phyloP scores from a whole-genome alignment of 2,888 invertebrate genomes.

The Hemithea aestivaria region DNA sequence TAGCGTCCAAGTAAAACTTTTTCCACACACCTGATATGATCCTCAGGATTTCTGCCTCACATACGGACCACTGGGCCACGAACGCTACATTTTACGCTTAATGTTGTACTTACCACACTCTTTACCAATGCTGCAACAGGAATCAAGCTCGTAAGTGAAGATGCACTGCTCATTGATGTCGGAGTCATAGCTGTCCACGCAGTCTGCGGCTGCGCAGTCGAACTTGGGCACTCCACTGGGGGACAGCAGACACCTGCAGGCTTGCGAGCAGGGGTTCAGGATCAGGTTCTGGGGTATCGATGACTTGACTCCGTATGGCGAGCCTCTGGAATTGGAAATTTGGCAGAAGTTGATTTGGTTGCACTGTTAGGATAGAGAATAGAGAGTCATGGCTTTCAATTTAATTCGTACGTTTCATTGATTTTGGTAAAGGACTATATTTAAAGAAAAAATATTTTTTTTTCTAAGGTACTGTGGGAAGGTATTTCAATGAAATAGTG shows the following conservation, averaged over 20 bases:
- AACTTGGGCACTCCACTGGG: constrained; percentile 43
- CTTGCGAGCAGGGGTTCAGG: constrained; percentile 59
- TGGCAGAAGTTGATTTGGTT: too few species aligned
- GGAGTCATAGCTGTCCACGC: constrained; percentile 54
- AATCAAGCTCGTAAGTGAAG: constrained; percentile 52
- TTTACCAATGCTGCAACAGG: constrained; percentile 60
- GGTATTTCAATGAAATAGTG: too few species aligned
- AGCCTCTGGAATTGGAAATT: constrained; percentile 50
- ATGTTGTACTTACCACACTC: constrained; percentile 65
- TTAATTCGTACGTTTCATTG: too few species aligned
- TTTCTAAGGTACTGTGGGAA: too few species aligned
- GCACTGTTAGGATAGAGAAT: too few species aligned
- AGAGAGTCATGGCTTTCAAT: too few species aligned
- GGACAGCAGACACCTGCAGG: constrained; percentile 51
- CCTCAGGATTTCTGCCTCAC: too few species aligned
- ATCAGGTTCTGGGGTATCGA: constrained; percentile 53
- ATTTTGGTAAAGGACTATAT: too few species aligned
- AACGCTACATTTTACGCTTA: too few species aligned
- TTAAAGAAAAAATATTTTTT: too few species aligned
- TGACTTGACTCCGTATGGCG: constrained; percentile 44
- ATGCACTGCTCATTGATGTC: constrained; percentile 57
- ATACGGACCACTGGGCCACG: too few species aligned
- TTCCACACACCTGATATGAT: too few species aligned
- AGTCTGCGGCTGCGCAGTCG: constrained; percentile 67
- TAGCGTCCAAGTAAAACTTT: neutral